These are phyloP conservation scores for Chloroceryle inda DNA, from an alignment of 2,797 vertebrate species.

Conservation along the genomic window DNA sequence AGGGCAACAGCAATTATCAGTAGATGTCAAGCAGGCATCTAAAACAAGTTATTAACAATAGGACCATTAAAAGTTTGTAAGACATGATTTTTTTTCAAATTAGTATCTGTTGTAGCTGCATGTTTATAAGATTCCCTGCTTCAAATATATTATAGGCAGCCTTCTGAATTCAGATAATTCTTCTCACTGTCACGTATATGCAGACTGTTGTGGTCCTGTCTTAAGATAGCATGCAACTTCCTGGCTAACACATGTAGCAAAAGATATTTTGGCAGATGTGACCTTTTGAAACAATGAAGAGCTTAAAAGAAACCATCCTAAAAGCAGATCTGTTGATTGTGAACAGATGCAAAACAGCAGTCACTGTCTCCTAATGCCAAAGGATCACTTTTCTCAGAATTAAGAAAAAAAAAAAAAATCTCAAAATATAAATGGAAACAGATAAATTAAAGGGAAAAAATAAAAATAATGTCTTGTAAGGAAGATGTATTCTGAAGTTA, in stretches of 20 bases:
- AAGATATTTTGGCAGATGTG: background rate
- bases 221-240: background rate
- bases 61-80: background rate
- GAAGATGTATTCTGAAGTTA: background rate
- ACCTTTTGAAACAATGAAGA: background rate
- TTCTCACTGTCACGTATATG: background rate
- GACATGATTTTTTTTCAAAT: background rate
- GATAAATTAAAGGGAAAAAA: background rate
- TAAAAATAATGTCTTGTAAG: background rate
- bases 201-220: background rate
- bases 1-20: background rate
- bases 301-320: background rate
- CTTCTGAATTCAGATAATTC: background rate
- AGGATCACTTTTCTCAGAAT: background rate
- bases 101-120: background rate
- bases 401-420: background rate
- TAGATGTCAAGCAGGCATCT: background rate
- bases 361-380: background rate
- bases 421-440: background rate
- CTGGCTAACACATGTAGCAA: background rate
- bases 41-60: background rate
- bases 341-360: background rate
- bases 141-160: background rate
- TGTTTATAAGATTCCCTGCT: background rate
- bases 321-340: background rate